Evolutionary conservation across 23 tunicate species (phyloP).

Genomic region (Styela clava): DNA sequence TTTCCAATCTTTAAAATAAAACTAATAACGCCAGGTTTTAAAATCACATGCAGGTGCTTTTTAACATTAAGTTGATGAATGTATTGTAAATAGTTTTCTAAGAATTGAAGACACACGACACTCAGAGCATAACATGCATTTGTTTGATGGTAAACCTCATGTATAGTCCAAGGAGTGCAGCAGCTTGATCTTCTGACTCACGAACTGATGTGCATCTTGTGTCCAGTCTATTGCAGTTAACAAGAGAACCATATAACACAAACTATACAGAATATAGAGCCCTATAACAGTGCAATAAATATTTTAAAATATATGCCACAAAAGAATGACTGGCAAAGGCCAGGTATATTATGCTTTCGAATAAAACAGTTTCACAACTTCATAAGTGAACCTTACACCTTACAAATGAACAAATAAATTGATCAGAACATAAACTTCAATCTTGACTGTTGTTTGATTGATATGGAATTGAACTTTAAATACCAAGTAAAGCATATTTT

Average conservation of each 20-base stretch:
- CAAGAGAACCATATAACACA: neutral
- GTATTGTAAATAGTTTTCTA: constrained; percentile 7
- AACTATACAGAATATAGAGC: no score
- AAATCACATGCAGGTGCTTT: constrained; percentile 14
- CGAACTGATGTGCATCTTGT: neutral
- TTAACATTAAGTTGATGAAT: constrained; percentile 3
- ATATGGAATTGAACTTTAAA: no score
- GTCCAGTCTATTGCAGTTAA: neutral
- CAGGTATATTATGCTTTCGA: no score
- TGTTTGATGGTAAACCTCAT: constrained; percentile 3
- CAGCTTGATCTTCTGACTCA: neutral
- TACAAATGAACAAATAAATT: no score
- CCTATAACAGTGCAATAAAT: no score
- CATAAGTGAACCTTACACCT: no score
- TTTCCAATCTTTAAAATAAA: neutral
- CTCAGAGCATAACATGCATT: constrained; percentile 26
- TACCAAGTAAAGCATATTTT: no score
- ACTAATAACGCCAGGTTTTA: neutral
- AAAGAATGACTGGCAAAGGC: no score
- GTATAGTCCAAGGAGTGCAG: neutral
- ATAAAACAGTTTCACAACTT: no score
- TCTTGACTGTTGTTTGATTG: no score
- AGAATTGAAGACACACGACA: constrained; percentile 22
- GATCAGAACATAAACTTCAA: no score
- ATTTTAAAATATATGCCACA: no score